Conservation (phyloP, 2,888 invertebrate genomes). For the Thera britannica region DNA sequence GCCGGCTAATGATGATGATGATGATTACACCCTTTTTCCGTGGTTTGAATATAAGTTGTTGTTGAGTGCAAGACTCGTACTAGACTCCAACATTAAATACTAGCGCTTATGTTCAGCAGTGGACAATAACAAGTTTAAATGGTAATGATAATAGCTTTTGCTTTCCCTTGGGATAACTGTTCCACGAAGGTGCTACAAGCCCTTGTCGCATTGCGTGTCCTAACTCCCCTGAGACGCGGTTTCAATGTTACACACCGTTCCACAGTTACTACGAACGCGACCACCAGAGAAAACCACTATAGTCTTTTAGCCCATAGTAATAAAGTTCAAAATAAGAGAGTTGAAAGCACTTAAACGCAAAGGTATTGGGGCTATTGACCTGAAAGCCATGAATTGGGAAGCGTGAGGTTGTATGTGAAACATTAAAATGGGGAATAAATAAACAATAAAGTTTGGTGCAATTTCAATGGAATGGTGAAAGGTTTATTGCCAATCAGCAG, state of each 20-base stretch:
- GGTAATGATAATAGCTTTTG: no score
- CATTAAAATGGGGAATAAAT: slow-evolving; percentile 23
- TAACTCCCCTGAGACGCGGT: slow-evolving; percentile 46
- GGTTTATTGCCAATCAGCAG: slow-evolving; percentile 2
- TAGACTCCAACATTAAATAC: no score
- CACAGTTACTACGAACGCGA: slow-evolving; percentile 39
- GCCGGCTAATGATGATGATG: no score
- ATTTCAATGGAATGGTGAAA: not conserved
- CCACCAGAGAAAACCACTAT: slow-evolving; percentile 29
- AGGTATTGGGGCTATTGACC: slow-evolving; percentile 26
- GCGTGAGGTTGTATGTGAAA: slow-evolving; percentile 11
- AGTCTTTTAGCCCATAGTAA: slow-evolving; percentile 10
- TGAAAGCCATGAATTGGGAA: slow-evolving; percentile 28
- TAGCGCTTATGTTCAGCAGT: no score
- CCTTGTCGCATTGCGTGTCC: slow-evolving; percentile 58
- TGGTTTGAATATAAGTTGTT: no score
- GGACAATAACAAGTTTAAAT: no score
- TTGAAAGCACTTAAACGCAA: slow-evolving; percentile 9
- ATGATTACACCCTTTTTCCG: no score
- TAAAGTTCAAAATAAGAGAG: slow-evolving; percentile 22
- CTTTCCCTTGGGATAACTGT: no score
- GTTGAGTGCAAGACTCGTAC: no score
- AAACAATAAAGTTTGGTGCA: not conserved
- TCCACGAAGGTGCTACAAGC: slow-evolving; percentile 14
- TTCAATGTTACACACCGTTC: slow-evolving; percentile 33